phyloP scores from a whole-genome alignment of 2,797 vertebrate genomes.

The Myiotriccus ornatus region DNA sequence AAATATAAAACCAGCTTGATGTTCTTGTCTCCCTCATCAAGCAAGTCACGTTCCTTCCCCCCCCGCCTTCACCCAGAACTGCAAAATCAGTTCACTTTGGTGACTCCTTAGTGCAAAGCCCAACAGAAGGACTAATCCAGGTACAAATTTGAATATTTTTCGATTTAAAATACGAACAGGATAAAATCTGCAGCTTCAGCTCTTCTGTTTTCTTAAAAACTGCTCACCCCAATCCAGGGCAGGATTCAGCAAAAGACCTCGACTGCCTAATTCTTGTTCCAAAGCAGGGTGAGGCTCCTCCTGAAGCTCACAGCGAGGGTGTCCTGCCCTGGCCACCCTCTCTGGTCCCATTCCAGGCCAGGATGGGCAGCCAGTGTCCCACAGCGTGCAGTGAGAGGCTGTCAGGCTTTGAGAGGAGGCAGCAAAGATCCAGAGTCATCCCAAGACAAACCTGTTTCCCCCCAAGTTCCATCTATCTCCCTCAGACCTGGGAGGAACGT shows the following conservation, averaged over 20 bases:
- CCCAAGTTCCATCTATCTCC: neutral
- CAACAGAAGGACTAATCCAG: neutral
- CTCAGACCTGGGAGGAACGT: accelerated
- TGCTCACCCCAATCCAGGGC: neutral
- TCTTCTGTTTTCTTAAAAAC: neutral
- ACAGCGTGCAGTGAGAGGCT: neutral
- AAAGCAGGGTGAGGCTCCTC: neutral
- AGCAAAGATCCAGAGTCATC: neutral
- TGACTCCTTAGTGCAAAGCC: neutral
- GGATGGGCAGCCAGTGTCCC: neutral
- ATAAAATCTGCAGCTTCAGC: neutral
- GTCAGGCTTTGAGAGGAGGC: neutral
- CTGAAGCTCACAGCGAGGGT: neutral
- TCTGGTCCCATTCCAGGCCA: neutral
- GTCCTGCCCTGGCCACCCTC: neutral
- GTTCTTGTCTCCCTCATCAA: neutral
- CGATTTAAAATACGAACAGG: neutral
- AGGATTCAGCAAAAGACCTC: neutral
- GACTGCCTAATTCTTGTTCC: accelerated
- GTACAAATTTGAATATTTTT: neutral
- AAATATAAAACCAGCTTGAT: neutral
- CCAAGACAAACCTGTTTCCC: neutral
- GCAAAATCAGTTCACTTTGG: neutral
- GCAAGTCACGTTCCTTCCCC: neutral
- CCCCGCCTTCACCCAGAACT: accelerated